phyloP scores from a whole-genome alignment of 1,140 invertebrate genomes.

The Antheraea pernyi region DNA sequence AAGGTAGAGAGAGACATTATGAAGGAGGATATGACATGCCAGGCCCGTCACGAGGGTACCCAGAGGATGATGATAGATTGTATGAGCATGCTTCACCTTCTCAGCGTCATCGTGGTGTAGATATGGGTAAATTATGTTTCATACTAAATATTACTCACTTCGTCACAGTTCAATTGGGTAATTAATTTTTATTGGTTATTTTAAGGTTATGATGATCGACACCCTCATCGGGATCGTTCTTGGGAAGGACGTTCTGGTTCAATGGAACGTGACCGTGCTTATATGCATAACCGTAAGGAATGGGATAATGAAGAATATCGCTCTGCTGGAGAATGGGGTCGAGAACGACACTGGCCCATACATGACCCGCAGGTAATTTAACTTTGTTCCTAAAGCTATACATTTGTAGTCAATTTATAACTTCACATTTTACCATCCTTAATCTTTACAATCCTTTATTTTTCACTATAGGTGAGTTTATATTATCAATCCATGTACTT shows the following conservation, averaged over 20 bases:
- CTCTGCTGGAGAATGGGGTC: slow-evolving; percentile 65
- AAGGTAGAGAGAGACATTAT: slow-evolving; percentile 71
- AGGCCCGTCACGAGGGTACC: slow-evolving; percentile 68
- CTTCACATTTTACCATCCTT: neutral
- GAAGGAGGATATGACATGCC: slow-evolving; percentile 72
- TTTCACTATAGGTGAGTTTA: slow-evolving; percentile 57
- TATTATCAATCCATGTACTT: slow-evolving; percentile 55
- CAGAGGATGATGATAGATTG: slow-evolving; percentile 72
- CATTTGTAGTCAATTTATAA: neutral
- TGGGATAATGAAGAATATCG: slow-evolving; percentile 78
- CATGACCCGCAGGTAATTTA: slow-evolving; percentile 65
- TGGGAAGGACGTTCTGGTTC: slow-evolving; percentile 75
- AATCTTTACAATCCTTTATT: neutral
- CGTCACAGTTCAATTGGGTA: neutral
- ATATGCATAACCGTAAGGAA: slow-evolving; percentile 72
- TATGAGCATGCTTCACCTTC: slow-evolving; percentile 54
- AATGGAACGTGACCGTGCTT: slow-evolving; percentile 70
- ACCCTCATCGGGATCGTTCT: slow-evolving; percentile 65
- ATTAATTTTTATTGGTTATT: slow-evolving; percentile 11
- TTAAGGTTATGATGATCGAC: slow-evolving; percentile 68
- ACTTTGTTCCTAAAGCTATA: neutral
- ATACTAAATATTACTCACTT: too few relatives aligned
- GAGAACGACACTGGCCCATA: slow-evolving; percentile 73
- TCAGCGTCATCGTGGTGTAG: slow-evolving; percentile 45
- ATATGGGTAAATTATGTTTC: slow-evolving; percentile 53